Evolutionary conservation across 1,140 invertebrate species (phyloP).

Genomic region (Dendrolimus kikuchii): DNA sequence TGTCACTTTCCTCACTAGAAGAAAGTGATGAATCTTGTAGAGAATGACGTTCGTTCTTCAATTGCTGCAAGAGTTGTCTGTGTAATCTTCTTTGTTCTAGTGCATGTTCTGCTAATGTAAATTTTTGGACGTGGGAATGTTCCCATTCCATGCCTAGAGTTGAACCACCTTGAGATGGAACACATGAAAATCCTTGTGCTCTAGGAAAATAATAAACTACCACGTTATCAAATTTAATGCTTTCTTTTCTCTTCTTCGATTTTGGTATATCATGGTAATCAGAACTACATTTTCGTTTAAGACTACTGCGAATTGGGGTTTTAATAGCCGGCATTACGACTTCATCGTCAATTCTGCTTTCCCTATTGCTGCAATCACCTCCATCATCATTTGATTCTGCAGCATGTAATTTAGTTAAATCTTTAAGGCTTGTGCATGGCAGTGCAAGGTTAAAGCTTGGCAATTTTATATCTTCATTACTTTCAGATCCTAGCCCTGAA

Average conservation of each 20-base stretch:
- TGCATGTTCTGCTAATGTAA: slow-evolving; percentile 85
- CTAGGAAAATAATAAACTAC: slow-evolving; percentile 97
- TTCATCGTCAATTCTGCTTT: slow-evolving; percentile 16
- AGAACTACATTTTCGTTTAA: slow-evolving; percentile 54
- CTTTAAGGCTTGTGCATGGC: slow-evolving; percentile 38
- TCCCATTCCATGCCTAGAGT: slow-evolving; percentile 95
- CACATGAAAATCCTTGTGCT: slow-evolving; percentile 97
- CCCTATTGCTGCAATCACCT: slow-evolving; percentile 9
- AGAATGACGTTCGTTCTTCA: slow-evolving; percentile 79
- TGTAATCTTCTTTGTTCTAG: slow-evolving; percentile 90
- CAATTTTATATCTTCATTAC: slow-evolving; percentile 69
- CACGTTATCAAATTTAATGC: slow-evolving; percentile 92
- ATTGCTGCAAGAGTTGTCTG: slow-evolving; percentile 84
- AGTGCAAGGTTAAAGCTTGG: slow-evolving; percentile 46
- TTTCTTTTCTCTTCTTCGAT: slow-evolving; percentile 79
- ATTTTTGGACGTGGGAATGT: slow-evolving; percentile 84
- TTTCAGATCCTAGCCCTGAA: slow-evolving; percentile 82
- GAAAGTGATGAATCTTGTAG: slow-evolving; percentile 68
- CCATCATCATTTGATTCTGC: slow-evolving; percentile 63
- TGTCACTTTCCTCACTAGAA: slow-evolving; percentile 84
- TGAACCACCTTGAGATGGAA: slow-evolving; percentile 96
- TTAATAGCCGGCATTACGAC: slow-evolving; percentile 20
- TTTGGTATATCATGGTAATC: slow-evolving; percentile 31
- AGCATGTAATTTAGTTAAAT: slow-evolving; percentile 20
- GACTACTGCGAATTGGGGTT: slow-evolving; percentile 47